Conservation (phyloP, 2,888 invertebrate species). For the Cryptus armator region DNA sequence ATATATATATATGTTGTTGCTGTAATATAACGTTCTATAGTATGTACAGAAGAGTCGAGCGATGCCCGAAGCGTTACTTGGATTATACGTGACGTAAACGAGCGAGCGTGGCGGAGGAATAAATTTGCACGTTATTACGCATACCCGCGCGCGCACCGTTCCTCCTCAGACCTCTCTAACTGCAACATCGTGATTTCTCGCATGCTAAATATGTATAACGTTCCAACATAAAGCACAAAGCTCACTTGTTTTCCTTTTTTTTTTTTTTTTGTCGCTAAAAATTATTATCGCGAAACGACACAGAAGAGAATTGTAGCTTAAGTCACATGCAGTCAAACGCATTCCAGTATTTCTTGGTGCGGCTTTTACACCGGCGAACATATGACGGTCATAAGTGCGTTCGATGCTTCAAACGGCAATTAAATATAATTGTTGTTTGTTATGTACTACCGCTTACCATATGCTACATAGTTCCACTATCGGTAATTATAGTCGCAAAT, state of each 20-base stretch:
- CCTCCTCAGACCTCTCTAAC: constrained; percentile 29
- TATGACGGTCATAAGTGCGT: constrained; percentile 9
- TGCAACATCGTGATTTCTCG: constrained; percentile 35
- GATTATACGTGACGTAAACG: constrained; percentile 71
- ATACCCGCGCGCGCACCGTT: constrained; percentile 52
- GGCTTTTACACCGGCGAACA: background rate
- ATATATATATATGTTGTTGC: constrained; percentile 9
- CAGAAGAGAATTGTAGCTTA: constrained; percentile 5
- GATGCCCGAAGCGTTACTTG: constrained; percentile 67
- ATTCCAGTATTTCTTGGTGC: background rate
- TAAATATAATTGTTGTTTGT: constrained; percentile 51
- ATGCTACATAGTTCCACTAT: constrained; percentile 39
- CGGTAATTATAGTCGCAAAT: constrained; percentile 55
- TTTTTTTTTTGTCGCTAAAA: background rate
- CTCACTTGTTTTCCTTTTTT: constrained; percentile 2
- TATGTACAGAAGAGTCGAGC: constrained; percentile 43
- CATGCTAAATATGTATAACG: constrained; percentile 53
- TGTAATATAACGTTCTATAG: constrained; percentile 39
- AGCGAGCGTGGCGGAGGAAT: constrained; percentile 73
- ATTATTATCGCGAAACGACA: constrained; percentile 40
- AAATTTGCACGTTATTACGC: constrained; percentile 78
- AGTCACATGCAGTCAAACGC: background rate
- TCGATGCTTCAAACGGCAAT: constrained; percentile 51
- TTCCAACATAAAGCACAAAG: constrained; percentile 22
- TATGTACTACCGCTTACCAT: constrained; percentile 1